Conservation (phyloP, 2,888 invertebrate genomes). For the Leptopilina syphax region DNA sequence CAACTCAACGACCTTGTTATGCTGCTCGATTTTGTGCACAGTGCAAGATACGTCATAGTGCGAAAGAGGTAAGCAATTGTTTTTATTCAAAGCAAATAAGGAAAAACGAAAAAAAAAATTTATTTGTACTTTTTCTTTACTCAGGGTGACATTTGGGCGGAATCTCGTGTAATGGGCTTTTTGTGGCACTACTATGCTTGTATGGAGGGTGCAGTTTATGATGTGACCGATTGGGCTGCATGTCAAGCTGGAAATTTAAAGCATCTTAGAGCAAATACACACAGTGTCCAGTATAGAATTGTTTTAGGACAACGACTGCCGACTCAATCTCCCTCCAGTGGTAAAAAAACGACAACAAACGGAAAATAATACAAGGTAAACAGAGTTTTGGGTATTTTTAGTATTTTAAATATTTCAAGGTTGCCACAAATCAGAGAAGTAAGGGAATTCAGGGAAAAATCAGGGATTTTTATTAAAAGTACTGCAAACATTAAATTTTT, state of each 20-base stretch:
- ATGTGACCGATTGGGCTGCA: conserved; percentile 98
- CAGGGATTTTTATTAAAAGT: too few species aligned
- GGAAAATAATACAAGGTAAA: conserved; percentile 71
- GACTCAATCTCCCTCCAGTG: conserved; percentile 55
- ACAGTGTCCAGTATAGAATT: conserved; percentile 93
- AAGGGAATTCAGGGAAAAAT: too few species aligned
- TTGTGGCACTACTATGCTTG: conserved; percentile 97
- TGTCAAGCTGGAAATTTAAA: conserved; percentile 90
- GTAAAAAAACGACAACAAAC: conserved; percentile 71
- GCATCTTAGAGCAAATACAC: conserved; percentile 93
- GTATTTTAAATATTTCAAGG: too few species aligned
- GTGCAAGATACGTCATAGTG: conserved; percentile 93
- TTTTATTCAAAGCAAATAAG: not conserved
- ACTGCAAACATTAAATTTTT: too few species aligned
- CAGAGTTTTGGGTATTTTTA: too few species aligned
- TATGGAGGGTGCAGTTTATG: conserved; percentile 97
- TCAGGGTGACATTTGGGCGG: conserved; percentile 97
- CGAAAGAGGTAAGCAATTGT: conserved; percentile 83
- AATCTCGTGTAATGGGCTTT: conserved; percentile 91
- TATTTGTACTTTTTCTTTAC: conserved; percentile 22
- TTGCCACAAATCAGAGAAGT: too few species aligned
- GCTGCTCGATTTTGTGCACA: conserved; percentile 94
- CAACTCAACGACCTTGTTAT: conserved; percentile 91
- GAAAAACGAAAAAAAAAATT: not conserved
- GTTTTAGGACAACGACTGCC: conserved; percentile 85